Evolutionary conservation across 1,140 invertebrate species (phyloP).

Genomic region (Panagrolaimus sp.): DNA sequence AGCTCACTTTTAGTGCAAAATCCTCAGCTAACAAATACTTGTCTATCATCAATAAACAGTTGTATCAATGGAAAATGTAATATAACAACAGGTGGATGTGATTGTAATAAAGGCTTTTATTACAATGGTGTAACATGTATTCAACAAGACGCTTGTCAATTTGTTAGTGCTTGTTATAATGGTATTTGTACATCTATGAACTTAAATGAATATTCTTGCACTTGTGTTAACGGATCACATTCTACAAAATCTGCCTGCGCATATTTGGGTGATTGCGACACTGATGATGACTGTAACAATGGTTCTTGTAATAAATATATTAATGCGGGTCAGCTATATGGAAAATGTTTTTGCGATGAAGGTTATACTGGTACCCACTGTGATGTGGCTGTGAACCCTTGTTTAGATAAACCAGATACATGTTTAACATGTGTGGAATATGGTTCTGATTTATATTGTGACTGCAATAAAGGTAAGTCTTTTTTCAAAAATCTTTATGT

Average conservation of each 20-base stretch:
- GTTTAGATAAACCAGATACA: not conserved
- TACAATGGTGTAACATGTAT: not conserved
- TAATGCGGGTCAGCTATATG: too few species aligned
- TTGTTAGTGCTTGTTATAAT: not conserved
- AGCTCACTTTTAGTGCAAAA: too few species aligned
- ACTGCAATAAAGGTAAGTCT: not conserved
- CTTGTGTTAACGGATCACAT: not conserved
- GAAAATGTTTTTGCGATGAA: too few species aligned
- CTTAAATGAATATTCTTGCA: not conserved
- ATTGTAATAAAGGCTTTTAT: not conserved
- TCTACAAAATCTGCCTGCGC: too few species aligned
- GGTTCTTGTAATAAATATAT: not conserved
- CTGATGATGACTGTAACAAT: not conserved
- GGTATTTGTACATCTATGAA: not conserved
- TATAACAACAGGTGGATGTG: not conserved
- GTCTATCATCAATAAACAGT: not conserved
- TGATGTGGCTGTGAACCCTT: too few species aligned
- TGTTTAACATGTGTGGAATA: not conserved
- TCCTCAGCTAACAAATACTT: too few species aligned
- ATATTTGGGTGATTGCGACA: not conserved
- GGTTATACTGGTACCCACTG: too few species aligned
- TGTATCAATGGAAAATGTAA: conserved; percentile 1
- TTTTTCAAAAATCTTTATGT: too few species aligned
- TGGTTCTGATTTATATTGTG: not conserved
- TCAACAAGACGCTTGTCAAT: not conserved